Evolutionary conservation across 2,113 vertebrate species (phyloP).

Genomic region (Eulemur rufifrons): DNA sequence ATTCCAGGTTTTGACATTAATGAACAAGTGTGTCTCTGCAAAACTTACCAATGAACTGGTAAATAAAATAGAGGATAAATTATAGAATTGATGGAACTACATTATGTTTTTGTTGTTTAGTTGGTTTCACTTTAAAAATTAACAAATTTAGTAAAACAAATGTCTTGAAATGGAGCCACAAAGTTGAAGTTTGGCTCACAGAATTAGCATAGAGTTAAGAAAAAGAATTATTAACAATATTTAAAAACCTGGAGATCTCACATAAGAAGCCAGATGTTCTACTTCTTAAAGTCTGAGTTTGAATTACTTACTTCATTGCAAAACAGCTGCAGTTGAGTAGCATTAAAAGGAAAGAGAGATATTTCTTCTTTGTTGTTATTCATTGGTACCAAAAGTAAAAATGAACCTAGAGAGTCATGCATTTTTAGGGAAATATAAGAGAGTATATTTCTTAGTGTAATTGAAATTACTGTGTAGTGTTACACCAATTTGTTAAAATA

Average conservation of each 20-base stretch:
- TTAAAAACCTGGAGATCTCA: not conserved
- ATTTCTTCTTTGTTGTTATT: not conserved
- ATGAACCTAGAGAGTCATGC: not conserved
- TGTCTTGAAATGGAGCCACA: not conserved
- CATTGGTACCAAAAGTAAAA: not conserved
- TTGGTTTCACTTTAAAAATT: not conserved
- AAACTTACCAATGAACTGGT: not conserved
- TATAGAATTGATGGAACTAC: not conserved
- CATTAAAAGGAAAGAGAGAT: not conserved
- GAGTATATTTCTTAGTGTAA: not conserved
- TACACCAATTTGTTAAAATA: not conserved
- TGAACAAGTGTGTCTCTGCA: not conserved
- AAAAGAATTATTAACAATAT: not conserved
- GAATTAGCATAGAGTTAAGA: not conserved
- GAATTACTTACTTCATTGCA: not conserved
- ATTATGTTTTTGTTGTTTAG: not conserved
- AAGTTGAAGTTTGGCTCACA: not conserved
- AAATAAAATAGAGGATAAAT: too few species aligned
- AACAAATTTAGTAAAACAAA: not conserved
- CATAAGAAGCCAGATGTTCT: not conserved
- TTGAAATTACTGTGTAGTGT: not conserved
- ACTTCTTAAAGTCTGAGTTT: not conserved
- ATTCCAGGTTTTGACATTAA: not conserved
- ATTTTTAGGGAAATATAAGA: not conserved
- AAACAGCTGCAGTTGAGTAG: fast-evolving